These are phyloP conservation scores for Rosalia funebris DNA, from an alignment of 2,888 invertebrate species.

Conservation along the genomic window DNA sequence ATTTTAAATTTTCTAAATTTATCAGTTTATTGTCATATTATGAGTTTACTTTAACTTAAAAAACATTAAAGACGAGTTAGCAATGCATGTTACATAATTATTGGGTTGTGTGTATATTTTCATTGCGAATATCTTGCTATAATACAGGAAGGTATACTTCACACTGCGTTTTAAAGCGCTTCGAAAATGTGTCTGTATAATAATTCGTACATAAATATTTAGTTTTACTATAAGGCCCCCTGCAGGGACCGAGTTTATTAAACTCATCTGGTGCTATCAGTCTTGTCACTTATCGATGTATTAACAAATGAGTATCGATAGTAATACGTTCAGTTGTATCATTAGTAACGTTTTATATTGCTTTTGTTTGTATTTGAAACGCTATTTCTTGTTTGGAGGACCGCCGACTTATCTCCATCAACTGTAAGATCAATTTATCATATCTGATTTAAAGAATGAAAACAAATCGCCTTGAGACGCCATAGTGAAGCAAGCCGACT, in stretches of 20 bases:
- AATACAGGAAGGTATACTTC: too few relatives aligned
- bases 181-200: too few relatives aligned
- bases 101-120: too few relatives aligned
- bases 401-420: constrained; percentile 34
- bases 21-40: too few relatives aligned
- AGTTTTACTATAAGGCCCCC: constrained; percentile 8
- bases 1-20: too few relatives aligned
- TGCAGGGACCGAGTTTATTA: constrained; percentile 11
- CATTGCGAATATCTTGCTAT: too few relatives aligned
- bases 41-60: too few relatives aligned
- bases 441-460: constrained; percentile 30
- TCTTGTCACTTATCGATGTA: constrained; percentile 49
- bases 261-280: constrained; percentile 29
- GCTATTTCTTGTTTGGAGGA: constrained; percentile 29
- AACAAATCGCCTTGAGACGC: constrained; percentile 25
- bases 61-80: too few relatives aligned
- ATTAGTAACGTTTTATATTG: constrained; percentile 40
- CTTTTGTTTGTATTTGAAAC: constrained; percentile 42
- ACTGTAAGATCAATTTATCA: constrained; percentile 37
- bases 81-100: too few relatives aligned
- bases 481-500: constrained; percentile 7
- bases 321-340: constrained; percentile 42
- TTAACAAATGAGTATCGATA: constrained; percentile 50
- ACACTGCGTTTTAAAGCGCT: too few relatives aligned
- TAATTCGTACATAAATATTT: constrained; percentile 4